Conservation (phyloP, 1,140 invertebrate genomes). For the Temnothorax curvispinosus region DNA sequence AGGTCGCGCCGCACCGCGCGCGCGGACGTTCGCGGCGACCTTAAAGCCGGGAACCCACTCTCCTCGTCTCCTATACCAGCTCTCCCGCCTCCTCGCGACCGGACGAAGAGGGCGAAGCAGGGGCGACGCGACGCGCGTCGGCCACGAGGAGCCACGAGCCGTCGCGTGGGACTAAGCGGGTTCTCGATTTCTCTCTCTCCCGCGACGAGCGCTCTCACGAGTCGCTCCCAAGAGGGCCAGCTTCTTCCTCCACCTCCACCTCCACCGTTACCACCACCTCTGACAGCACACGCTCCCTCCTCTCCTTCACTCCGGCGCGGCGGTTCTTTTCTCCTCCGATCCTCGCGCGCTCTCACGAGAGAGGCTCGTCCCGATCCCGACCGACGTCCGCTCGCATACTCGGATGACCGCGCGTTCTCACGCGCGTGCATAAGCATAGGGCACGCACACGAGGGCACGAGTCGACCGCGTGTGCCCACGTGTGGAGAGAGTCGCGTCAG, state of each 20-base stretch:
- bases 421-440: constrained; percentile 27
- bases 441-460: constrained; percentile 47
- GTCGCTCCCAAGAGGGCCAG: constrained; percentile 38
- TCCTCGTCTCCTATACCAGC: constrained; percentile 31
- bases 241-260: constrained; percentile 55
- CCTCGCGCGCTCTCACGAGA: constrained; percentile 43
- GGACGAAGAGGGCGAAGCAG: constrained; percentile 47
- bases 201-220: constrained; percentile 38
- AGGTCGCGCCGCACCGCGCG: constrained; percentile 61
- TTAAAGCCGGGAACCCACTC: constrained; percentile 62
- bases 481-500: constrained; percentile 8
- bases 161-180: constrained; percentile 82
- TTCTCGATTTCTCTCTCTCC: constrained; percentile 65
- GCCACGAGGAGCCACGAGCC: constrained; percentile 82
- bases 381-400: constrained; percentile 60
- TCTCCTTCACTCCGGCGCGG: neutral
- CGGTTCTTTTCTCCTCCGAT: constrained; percentile 33
- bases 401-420: constrained; percentile 30
- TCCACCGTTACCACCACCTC: constrained; percentile 40
- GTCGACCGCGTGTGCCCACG: constrained; percentile 44
- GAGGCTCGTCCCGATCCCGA: constrained; percentile 37
- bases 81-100: constrained; percentile 22
- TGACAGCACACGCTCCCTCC: constrained; percentile 56
- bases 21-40: constrained; percentile 56
- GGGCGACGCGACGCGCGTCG: constrained; percentile 75